Evolutionary conservation across 1,140 invertebrate species (phyloP), one percentile per base, ranked within the genome.

Genomic region (Aphelinus certus): DNA sequence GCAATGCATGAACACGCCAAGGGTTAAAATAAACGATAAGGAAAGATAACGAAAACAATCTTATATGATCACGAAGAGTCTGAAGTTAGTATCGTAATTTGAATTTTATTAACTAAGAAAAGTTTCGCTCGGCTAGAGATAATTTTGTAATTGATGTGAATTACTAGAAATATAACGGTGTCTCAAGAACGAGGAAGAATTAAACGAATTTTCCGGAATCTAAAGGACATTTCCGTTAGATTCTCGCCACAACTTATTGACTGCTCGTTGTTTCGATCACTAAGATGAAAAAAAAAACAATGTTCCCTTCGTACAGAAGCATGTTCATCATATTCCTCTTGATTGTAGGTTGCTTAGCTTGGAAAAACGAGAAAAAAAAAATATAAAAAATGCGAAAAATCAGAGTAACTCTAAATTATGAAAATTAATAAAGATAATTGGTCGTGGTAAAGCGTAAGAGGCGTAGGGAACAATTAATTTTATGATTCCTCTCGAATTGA

Each of bases 251-350:
- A 51, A 64, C 62, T 48, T 10, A 75, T 66, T 71, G 69, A 76
- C 62, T 76, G 69, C 69, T 76, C 75, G 75, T 76, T 53, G 75
- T 76, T 76, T 76, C 75, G 75, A 76, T 76, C 75, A 45, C 49
- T 42, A 68, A 65, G n/a, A 48, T 10, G 43, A 55, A 58, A 66
- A 60, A 60, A 51, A 43, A 43, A 4, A 61, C 64, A 47, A 48
- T 6, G 60, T 76, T 60, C 53, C 64, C 58, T 6, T 48, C 4
- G 51, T 53, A 53, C 9, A 68, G 45, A 69, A 5, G 26, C 69
- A 75, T 70, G 58, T 75, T 75, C 62, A 69, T 69, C 70, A 64
- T 57, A 75, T 64, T 53, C 7, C 66, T 26, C 57, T 65, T 70
- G 63, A 74, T 77, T 71, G 72, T 68, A 64, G 48, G 67, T 75